Evolutionary conservation across 2,113 vertebrate species (phyloP).

Genomic region (Salvelinus alpinus): DNA sequence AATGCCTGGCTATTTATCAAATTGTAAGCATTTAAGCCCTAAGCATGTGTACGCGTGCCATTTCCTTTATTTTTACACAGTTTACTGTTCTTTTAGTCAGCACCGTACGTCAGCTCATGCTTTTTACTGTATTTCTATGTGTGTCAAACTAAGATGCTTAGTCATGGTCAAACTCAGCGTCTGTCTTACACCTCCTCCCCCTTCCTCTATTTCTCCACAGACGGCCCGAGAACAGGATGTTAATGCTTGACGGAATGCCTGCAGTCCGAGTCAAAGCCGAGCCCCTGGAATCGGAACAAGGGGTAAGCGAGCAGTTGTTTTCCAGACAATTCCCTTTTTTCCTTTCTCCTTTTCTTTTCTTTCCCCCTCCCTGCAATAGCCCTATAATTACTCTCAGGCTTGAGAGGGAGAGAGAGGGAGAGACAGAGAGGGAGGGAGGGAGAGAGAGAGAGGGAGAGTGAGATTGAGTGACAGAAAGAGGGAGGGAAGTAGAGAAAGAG

Average conservation of each 20-base stretch:
- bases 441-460: too few relatives aligned
- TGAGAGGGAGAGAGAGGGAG: conserved; percentile 31
- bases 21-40: neutral
- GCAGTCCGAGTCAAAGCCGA: conserved; percentile 99
- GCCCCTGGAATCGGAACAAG: conserved; percentile 96
- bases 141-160: conserved; percentile 45
- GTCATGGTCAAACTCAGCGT: conserved; percentile 58
- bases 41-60: conserved; percentile 24
- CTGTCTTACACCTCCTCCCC: conserved; percentile 57
- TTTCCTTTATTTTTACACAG: neutral
- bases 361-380: conserved; percentile 42
- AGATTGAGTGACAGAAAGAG: neutral
- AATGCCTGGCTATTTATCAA: neutral
- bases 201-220: conserved; percentile 73
- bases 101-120: too few relatives aligned
- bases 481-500: too few relatives aligned
- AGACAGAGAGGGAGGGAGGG: too few relatives aligned
- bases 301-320: conserved; percentile 87
- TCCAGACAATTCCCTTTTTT: conserved; percentile 50
- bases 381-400: conserved; percentile 70
- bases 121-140: neutral
- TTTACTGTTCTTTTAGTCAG: too few relatives aligned
- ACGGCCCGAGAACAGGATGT: conserved; percentile 95
- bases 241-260: conserved; percentile 99
- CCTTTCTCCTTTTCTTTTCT: conserved; percentile 36